phyloP scores from a whole-genome alignment of 1,140 invertebrate genomes.

The Ips nitidus region DNA sequence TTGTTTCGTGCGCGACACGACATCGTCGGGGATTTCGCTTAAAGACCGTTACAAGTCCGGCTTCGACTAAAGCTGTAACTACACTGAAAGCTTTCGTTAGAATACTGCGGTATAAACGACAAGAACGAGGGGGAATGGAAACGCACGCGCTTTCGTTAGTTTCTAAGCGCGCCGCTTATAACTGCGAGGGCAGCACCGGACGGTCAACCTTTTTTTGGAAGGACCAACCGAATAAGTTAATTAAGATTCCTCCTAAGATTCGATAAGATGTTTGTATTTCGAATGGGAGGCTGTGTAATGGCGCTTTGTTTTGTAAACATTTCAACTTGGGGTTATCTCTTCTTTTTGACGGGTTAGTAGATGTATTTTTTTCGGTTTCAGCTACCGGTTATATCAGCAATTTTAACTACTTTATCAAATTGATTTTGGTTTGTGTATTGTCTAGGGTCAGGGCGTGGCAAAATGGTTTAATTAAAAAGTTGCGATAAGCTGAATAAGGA shows the following conservation, averaged over 20 bases:
- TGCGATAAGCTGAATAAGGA: no score
- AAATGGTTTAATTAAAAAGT: no score
- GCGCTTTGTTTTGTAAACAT: no score
- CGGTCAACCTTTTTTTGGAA: constrained; percentile 23
- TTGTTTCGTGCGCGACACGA: constrained; percentile 14
- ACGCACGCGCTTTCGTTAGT: constrained; percentile 41
- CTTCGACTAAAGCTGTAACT: constrained; percentile 37
- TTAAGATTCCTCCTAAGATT: constrained; percentile 19
- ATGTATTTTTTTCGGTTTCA: no score
- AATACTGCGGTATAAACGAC: constrained; percentile 45
- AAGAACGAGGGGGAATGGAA: constrained; percentile 6
- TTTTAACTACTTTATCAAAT: no score
- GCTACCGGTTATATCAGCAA: no score
- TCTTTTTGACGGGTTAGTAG: no score
- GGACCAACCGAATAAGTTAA: constrained; percentile 10
- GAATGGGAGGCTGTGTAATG: neutral
- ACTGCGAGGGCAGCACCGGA: constrained; percentile 20
- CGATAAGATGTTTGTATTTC: constrained; percentile 16
- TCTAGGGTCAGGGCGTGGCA: no score
- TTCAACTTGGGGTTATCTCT: no score
- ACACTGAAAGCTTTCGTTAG: constrained; percentile 39
- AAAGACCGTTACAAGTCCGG: constrained; percentile 23
- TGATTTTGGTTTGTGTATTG: no score
- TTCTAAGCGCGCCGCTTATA: constrained; percentile 29
- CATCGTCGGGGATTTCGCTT: constrained; percentile 12